Percentiles rank a stretch among this genome's conserved stretches.
Evolutionary conservation across 2,113 vertebrate species (phyloP).

Genomic region (Amazona vittata): DNA sequence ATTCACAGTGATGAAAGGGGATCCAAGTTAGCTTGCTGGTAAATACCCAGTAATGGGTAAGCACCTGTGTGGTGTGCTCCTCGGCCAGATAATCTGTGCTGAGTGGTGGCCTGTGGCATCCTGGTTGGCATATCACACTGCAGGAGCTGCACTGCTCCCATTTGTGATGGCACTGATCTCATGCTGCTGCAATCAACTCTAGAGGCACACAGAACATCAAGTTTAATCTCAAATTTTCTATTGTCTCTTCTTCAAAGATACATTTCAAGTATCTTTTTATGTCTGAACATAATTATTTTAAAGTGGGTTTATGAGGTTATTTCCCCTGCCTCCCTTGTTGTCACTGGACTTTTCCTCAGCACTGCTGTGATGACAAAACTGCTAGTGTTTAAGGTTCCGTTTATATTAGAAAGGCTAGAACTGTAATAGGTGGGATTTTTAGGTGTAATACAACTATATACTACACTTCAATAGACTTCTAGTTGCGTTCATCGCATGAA

Average conservation of each 20-base stretch:
- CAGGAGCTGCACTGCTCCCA: not conserved
- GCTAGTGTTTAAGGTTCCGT: not conserved
- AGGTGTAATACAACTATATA: not conserved
- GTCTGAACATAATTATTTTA: not conserved
- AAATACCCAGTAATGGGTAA: not conserved
- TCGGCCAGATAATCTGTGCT: not conserved
- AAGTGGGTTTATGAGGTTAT: not conserved
- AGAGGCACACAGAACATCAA: not conserved
- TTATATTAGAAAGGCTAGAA: not conserved
- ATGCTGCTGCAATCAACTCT: not conserved
- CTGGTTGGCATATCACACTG: not conserved
- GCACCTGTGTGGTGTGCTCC: not conserved
- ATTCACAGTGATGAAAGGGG: not conserved
- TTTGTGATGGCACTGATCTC: not conserved
- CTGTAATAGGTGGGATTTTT: not conserved
- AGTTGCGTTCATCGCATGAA: not conserved
- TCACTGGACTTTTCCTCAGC: not conserved
- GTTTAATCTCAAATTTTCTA: not conserved
- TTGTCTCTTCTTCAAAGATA: not conserved
- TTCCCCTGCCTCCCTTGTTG: not conserved
- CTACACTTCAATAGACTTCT: not conserved
- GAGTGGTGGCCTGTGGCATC: not conserved
- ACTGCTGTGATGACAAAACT: not conserved
- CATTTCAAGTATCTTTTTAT: not conserved
- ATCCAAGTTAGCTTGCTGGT: not conserved